These are phyloP conservation scores for Labeo rohita DNA, from an alignment of 2,113 vertebrate genomes.

Conservation along the genomic window DNA sequence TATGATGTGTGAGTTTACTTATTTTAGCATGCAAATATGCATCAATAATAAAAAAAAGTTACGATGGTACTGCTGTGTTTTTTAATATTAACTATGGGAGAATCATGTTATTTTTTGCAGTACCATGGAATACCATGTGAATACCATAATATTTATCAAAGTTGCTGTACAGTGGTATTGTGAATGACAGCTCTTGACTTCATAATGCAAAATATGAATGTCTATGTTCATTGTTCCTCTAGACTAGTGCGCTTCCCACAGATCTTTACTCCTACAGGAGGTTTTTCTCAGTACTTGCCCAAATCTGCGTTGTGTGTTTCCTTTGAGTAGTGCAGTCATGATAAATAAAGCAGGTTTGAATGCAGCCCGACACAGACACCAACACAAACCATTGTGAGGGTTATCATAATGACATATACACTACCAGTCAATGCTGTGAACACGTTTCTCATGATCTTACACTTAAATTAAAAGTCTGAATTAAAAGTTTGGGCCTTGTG, in stretches of 20 bases:
- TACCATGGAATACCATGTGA: background rate
- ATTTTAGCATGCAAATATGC: constrained; percentile 7
- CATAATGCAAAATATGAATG: background rate
- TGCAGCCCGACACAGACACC: background rate
- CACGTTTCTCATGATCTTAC: background rate
- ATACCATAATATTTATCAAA: background rate
- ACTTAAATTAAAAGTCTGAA: background rate
- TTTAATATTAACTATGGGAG: background rate
- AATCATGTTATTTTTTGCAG: background rate
- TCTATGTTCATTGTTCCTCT: background rate
- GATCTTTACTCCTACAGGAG: constrained; percentile 44
- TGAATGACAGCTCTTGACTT: background rate
- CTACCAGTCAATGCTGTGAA: background rate
- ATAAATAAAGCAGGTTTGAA: constrained; percentile 50
- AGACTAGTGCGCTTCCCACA: constrained; percentile 3
- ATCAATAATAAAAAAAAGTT: background rate
- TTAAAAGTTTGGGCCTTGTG: background rate
- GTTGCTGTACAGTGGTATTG: background rate
- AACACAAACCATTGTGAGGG: background rate
- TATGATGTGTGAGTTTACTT: background rate
- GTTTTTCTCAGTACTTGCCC: constrained; percentile 52
- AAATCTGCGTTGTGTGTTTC: constrained; percentile 48
- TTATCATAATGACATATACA: background rate
- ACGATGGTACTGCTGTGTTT: background rate
- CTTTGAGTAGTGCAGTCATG: constrained; percentile 55